Evolutionary conservation across 2,888 invertebrate species (phyloP), one percentile per base, ranked within the genome.

Genomic region (Amblyteles armatorius): DNA sequence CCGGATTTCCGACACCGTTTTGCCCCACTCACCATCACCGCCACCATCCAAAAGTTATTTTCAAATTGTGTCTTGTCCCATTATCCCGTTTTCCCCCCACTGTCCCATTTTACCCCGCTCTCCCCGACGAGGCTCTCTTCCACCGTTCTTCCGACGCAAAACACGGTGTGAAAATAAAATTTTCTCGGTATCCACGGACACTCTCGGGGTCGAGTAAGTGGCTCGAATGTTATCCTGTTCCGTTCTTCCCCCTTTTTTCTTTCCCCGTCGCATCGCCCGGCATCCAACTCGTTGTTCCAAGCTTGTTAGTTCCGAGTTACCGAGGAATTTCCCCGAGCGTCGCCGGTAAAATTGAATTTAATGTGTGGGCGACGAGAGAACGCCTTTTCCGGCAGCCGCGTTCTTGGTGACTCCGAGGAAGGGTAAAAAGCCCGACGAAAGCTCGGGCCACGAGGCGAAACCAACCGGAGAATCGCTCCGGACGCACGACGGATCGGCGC

Each of bases 301-400:
- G 82, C 73, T 79, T 79, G 84, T 84, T 84, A 82, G 79, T 73
- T 79, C 77, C 79, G 19, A 74, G 84, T 81, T 84, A 78, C 68
- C 60, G 29, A 48, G 78, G 36, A 71, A 67, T 78, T 67, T 74
- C 48, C 48, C 63, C 52, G 57, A 48, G 60, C 29, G 52, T 67
- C 68, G 68, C 33, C 57, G 71, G 57, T 60, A 57, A 76, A 81
- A 76, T 81, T 81, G 74, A 74, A 81, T 68, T 69, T 76, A 81
- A 40, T 40, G 69, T 55, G 74, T 76, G 50, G 26, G 29, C 29
- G 69, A 60, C 69, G 63, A 36, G 26, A 11, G 26, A 11, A 4
- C 57, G 13, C 16, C 44, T 67, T 76, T 52, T 50, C 74, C 33
- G 67, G 57, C 48, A 36, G n/a, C 71, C 33, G 26, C 13, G 22